Percentiles rank a stretch among this genome's conserved stretches.
These are phyloP conservation scores for Herpailurus yagouaroundi DNA, from an alignment of 2,113 vertebrate species.

Conservation along the genomic window DNA sequence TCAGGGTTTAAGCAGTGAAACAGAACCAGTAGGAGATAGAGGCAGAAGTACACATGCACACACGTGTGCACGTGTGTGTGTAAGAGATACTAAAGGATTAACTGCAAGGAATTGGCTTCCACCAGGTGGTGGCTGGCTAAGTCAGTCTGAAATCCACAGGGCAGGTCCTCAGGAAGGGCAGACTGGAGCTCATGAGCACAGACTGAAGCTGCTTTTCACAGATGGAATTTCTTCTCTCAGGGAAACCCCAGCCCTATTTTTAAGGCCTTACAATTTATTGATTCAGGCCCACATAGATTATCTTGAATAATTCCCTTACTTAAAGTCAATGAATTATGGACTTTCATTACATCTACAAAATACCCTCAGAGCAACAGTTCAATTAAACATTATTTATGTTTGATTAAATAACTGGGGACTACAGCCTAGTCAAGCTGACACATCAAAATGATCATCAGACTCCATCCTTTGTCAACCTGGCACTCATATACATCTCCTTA, in stretches of 20 bases:
- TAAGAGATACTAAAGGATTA: not conserved
- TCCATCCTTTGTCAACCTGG: not conserved
- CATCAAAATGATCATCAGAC: not conserved
- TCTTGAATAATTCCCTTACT: not conserved
- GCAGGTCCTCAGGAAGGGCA: not conserved
- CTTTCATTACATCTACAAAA: conserved; percentile 17
- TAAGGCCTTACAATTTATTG: not conserved
- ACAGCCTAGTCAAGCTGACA: not conserved
- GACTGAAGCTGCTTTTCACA: not conserved
- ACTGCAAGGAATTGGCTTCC: not conserved
- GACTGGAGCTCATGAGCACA: not conserved
- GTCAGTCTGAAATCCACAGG: not conserved
- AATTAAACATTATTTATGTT: not conserved
- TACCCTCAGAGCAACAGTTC: not conserved
- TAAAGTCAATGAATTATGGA: not conserved
- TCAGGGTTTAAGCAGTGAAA: not conserved
- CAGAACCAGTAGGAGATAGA: not conserved
- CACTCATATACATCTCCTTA: not conserved
- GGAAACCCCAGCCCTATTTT: not conserved
- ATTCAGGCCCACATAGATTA: not conserved
- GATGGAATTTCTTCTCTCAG: not conserved
- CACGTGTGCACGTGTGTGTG: not conserved
- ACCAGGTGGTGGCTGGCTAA: not conserved
- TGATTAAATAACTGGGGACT: not conserved
- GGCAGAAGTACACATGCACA: not conserved